Evolutionary conservation across 1,140 invertebrate species (phyloP), one percentile per base, ranked within the genome.

Genomic region (Myzus persicae): DNA sequence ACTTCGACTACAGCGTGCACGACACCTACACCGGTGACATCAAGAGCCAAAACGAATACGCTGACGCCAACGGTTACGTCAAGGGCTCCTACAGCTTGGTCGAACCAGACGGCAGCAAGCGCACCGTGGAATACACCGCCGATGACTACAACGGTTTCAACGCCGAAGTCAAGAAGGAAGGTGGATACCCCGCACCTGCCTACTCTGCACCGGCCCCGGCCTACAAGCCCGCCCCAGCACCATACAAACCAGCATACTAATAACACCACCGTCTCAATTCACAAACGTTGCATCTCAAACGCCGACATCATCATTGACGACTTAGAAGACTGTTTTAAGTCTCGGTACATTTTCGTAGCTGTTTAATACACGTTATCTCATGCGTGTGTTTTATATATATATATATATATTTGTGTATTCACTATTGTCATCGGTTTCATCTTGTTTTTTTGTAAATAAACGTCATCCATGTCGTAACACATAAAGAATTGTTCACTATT

Each of bases 141-240:
- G 96, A 97, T 94, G 94, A 95, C 38, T 95, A 96, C 91, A 96
- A 96, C 94, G 97, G 97, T 81, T 97, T 97, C 95, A 96, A 93
- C 90, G 93, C 93, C 11, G 84, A 92, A 9, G 93, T 93, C 44
- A 93, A 93, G 67, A 94, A 94, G 67, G 93, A 94, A 40, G 93
- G 82, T 36, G 93, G 84, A 18, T 94, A 4, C 94, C 94, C 31
- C 38, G 94, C 93, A 26, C 93, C 93, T 3, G 94, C 90, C n/a
- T 91, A 90, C 36, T 90, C 94, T n/a, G 93, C 93, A 8, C 90
- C 90, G 0, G 94, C 94, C 1, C 91, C 91, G 44, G 94, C 94
- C 40, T 89, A 93, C 88, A 93, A 93, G 36, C 81, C 91, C 8
- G 81, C 76, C 76, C 91, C 91, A 31, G 91, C 91, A 8, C 67